Evolutionary conservation across 2,113 vertebrate genomes (phyloP), one percentile per base, ranked within the genome.

Genomic region (Junco hyemalis): DNA sequence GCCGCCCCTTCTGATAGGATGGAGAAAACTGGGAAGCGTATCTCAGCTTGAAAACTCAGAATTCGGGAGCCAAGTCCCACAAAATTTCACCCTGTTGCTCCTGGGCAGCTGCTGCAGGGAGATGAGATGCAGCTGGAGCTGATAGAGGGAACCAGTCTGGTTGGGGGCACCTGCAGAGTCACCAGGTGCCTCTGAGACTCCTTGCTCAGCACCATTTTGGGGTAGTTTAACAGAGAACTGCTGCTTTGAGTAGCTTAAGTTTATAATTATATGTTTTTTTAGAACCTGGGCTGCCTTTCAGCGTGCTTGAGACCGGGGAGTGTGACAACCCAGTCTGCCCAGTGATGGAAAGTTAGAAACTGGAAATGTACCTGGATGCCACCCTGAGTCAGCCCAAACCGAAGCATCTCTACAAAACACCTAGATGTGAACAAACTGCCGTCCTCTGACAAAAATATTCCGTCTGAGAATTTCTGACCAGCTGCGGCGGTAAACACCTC

Each of bases 401-500:
- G 0, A 63, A 78, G 72, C 14, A 83, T 83, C 79, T 66, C 80
- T n/a, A 24, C 80, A 88, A 90, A 92, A 88, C 86, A 90, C 88
- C 88, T 93, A 73, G 88, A 78, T 63, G 51, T 47, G 92, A 94
- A 47, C 63, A 54, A 70, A 44, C 76, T 21, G 14, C 33, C 0
- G 1, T 47, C 61, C 54, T 92, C 81, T 96, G 88, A 94, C 94
- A 81, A 93, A 95, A 94, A 93, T 70, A 77, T 94, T 95, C 96
- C 94, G 76, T 96, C 94, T 96, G 95, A 92, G 92, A 78, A 78
- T 59, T 94, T 93, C 87, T 92, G 93, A 74, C 86, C 91, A 47
- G 94, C 68, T 83, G 82, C 60, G 68, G 51, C 5, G 42, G 94
- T 86, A 93, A 96, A 94, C 93, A 94, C 56, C 91, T 91, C 81